Evolutionary conservation across 2,113 vertebrate species (phyloP), one percentile per base, ranked within the genome.

Genomic region (Heterotilapia buettikoferi): DNA sequence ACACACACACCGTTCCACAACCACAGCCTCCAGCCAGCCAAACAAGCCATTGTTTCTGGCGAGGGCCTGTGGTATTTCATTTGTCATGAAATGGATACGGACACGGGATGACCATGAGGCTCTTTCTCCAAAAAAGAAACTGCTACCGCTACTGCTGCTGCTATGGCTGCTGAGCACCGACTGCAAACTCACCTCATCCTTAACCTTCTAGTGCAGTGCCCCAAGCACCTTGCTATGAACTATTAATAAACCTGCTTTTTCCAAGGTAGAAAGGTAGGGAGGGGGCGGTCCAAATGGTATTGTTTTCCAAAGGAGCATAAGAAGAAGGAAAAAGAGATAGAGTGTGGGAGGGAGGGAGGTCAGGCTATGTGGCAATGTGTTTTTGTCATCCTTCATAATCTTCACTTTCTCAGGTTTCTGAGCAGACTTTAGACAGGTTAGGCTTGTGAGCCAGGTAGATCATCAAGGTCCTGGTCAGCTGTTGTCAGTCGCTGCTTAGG

Each of bases 51-150:
- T 96, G 94, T 94, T 94, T 93, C 93, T 95, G 94, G 92, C 94
- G 52, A 80, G 88, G 88, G 95, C 92, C 91, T 89, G 91, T 94
- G 95, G 96, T 94, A 96, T 96, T 96, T 96, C 94, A 95, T 96
- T 96, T 96, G 96, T 96, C 94, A 94, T 96, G 95, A 96, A 96
- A 96, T 95, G 82, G 96, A 96, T 96, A 96, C 9, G 86, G 94
- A 95, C 86, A 92, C 68, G 83, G 73, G 92, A 94, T 89, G 86
- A 93, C 86, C 94, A 92, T 80, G 88, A 93, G 93, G 88, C 86
- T 89, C 86, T 89, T 91, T 90, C 84, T 92, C 89, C 79, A 86
- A 93, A 93, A 94, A 92, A 93, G 86, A 94, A 90, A 85, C 61
- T 10, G 78, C 86, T 80, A 79, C 89, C 59, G 63, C 92, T 87